Conservation (phyloP, 2,113 vertebrate genomes). For the Archilochus colubris region DNA sequence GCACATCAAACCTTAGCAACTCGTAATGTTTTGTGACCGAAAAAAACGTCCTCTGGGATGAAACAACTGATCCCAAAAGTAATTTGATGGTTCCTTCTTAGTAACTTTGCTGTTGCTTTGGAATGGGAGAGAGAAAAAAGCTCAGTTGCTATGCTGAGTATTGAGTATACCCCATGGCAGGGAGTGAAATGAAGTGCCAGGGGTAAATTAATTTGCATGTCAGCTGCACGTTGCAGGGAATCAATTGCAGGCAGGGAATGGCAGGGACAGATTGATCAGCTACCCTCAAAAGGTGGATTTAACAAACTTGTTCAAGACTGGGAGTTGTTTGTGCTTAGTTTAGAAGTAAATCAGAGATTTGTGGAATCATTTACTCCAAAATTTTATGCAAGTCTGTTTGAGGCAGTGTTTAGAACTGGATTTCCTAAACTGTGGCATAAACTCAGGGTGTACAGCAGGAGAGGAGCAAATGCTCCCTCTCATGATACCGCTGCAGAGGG, state of each 20-base stretch:
- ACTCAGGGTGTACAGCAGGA: neutral
- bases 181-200: neutral
- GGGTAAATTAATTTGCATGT: neutral
- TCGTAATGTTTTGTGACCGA: neutral
- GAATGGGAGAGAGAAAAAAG: neutral
- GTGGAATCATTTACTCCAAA: neutral
- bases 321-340: neutral
- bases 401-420: neutral
- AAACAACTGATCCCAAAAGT: neutral
- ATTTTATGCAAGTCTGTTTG: neutral
- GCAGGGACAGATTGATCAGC: neutral
- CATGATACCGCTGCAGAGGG: rapidly evolving
- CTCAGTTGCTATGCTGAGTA: neutral
- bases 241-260: neutral
- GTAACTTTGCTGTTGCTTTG: neutral
- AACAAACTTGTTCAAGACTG: neutral
- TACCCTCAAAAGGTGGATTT: neutral
- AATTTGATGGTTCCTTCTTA: neutral
- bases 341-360: neutral
- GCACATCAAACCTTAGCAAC: neutral
- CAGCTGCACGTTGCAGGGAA: neutral
- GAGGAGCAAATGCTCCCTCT: rapidly evolving
- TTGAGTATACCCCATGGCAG: neutral
- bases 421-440: neutral
- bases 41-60: neutral